These are phyloP conservation scores for Lasioglossum malachurum DNA, from an alignment of 2,888 invertebrate genomes.

Conservation along the genomic window DNA sequence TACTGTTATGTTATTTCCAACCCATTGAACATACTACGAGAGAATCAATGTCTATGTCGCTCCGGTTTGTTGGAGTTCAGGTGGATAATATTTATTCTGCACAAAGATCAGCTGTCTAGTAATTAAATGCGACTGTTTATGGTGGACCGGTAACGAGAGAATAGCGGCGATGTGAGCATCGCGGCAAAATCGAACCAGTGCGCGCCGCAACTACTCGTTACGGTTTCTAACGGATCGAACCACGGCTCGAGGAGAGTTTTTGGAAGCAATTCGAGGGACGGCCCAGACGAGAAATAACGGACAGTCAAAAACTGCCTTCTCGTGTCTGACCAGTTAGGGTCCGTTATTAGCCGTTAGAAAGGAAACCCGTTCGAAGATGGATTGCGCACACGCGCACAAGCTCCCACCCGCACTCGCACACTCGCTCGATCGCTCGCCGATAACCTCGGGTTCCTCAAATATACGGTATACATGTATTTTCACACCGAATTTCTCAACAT, in stretches of 20 bases:
- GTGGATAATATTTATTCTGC: no score
- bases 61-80: no score
- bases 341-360: conserved; percentile 82
- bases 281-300: conserved; percentile 78
- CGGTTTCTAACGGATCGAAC: conserved; percentile 74
- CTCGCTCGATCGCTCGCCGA: neutral
- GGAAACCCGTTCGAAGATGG: conserved; percentile 78
- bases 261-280: conserved; percentile 59
- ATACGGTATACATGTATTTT: neutral
- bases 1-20: no score
- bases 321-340: conserved; percentile 45
- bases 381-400: conserved; percentile 37
- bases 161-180: no score
- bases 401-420: neutral
- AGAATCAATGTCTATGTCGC: no score
- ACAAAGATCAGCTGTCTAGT: no score
- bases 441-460: conserved; percentile 30
- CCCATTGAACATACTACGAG: no score
- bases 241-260: conserved; percentile 40
- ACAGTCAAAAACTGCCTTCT: conserved; percentile 74
- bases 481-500: neutral
- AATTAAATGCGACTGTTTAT: no score
- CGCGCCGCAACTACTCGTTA: conserved; percentile 34
- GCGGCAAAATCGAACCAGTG: no score
- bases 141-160: no score